Percentiles rank a stretch among this genome's conserved stretches.
Conservation (phyloP, 2,113 vertebrate species). For the Anolis sagrei region DNA sequence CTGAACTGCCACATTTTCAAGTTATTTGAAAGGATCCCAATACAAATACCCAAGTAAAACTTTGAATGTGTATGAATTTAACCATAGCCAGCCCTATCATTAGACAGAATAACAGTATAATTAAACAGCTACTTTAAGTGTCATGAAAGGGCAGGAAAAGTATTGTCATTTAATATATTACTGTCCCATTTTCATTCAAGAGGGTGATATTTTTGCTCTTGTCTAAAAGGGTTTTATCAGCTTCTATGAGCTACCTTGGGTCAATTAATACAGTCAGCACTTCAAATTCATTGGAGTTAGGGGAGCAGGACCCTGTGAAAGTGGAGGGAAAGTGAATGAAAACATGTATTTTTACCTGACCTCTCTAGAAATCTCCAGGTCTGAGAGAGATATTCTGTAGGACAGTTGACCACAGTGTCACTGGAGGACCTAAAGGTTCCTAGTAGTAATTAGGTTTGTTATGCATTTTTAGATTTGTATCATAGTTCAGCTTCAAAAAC, state of each 20-base stretch:
- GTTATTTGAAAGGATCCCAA: neutral
- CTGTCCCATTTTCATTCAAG: neutral
- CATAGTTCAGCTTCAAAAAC: neutral
- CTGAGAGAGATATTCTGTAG: too few species aligned
- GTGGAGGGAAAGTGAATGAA: too few species aligned
- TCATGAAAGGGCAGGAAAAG: neutral
- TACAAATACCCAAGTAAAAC: neutral
- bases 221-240: too few species aligned
- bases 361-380: too few species aligned
- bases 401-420: too few species aligned
- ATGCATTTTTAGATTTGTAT: neutral
- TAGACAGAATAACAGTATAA: neutral
- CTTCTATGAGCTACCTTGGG: too few species aligned
- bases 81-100: neutral
- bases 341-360: too few species aligned
- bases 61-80: neutral
- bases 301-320: too few species aligned
- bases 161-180: neutral
- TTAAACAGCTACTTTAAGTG: neutral
- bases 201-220: neutral
- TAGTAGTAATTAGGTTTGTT: neutral
- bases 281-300: too few species aligned
- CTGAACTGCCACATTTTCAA: neutral
- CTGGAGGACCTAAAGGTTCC: too few species aligned
- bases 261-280: too few species aligned